These are phyloP conservation scores for Platycercus adscitus DNA, from an alignment of 2,113 vertebrate genomes.

Conservation along the genomic window DNA sequence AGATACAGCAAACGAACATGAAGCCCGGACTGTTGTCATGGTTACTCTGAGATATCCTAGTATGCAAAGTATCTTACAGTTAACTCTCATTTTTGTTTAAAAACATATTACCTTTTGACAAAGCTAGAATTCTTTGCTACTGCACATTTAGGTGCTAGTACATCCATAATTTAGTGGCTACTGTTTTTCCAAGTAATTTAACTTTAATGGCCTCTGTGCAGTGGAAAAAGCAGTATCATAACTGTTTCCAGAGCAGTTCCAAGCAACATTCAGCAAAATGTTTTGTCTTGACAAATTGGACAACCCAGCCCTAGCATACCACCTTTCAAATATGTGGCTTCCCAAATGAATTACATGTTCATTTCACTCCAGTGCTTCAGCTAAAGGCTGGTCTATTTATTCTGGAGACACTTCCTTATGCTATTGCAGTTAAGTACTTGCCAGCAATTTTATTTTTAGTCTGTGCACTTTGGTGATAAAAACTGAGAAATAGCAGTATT, in stretches of 20 bases:
- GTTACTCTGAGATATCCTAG: slow-evolving; percentile 37
- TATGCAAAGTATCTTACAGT: neutral
- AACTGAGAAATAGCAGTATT: neutral
- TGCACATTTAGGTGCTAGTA: neutral
- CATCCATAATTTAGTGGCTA: slow-evolving; percentile 26
- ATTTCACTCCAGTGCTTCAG: slow-evolving; percentile 1
- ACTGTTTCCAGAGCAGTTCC: neutral
- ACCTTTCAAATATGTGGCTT: neutral
- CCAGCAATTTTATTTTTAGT: slow-evolving; percentile 40
- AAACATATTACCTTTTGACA: slow-evolving; percentile 28
- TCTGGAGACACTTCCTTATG: slow-evolving; percentile 21
- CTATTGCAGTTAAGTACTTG: neutral
- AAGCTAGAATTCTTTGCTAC: slow-evolving; percentile 20
- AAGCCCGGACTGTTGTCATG: slow-evolving; percentile 46
- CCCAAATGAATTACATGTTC: neutral
- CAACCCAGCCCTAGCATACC: neutral
- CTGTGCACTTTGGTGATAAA: neutral
- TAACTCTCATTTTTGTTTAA: neutral
- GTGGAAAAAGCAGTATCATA: slow-evolving; percentile 5
- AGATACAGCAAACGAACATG: neutral
- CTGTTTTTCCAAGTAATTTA: slow-evolving; percentile 26
- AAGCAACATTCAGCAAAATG: neutral
- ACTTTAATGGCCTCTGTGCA: neutral
- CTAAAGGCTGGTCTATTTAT: slow-evolving; percentile 22
- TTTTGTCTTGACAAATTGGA: neutral